phyloP scores from a whole-genome alignment of 2,888 invertebrate genomes.

The Acrocera orbiculus region DNA sequence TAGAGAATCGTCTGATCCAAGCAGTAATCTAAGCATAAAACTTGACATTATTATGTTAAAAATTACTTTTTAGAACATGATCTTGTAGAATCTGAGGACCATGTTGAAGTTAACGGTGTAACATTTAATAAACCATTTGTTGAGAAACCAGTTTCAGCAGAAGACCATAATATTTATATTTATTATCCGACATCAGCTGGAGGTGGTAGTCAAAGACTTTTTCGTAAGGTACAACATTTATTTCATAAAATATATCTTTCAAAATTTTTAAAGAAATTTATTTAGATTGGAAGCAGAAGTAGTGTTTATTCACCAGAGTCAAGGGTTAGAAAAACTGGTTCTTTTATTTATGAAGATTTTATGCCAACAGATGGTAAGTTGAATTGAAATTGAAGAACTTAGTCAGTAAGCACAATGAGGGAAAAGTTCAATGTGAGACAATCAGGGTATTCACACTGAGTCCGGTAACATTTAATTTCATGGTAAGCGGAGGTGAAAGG shows the following conservation, averaged over 20 bases:
- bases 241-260: neutral
- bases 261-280: slow-evolving; percentile 2
- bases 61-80: slow-evolving; percentile 58
- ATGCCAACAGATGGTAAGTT: slow-evolving; percentile 97
- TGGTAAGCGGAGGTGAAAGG: too few species aligned
- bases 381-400: too few species aligned
- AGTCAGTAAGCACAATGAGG: too few species aligned
- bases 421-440: too few species aligned
- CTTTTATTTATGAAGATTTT: slow-evolving; percentile 99
- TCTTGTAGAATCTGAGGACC: slow-evolving; percentile 88
- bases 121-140: slow-evolving; percentile 97
- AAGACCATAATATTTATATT: slow-evolving; percentile 99
- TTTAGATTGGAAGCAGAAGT: slow-evolving; percentile 88
- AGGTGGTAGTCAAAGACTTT: slow-evolving; percentile 92
- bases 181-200: slow-evolving; percentile 98
- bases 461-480: too few species aligned
- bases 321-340: slow-evolving; percentile 88
- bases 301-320: slow-evolving; percentile 97
- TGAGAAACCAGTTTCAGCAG: slow-evolving; percentile 97
- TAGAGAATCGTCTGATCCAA: slow-evolving; percentile 80
- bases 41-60: too few species aligned
- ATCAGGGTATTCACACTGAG: too few species aligned
- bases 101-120: slow-evolving; percentile 90
- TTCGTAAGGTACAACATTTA: slow-evolving; percentile 64
- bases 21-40: slow-evolving; percentile 41